A percentile compares a stretch with the other conserved stretches of the same genome.
phyloP scores from a whole-genome alignment of 2,797 vertebrate species.

The Anas flavirostris region DNA sequence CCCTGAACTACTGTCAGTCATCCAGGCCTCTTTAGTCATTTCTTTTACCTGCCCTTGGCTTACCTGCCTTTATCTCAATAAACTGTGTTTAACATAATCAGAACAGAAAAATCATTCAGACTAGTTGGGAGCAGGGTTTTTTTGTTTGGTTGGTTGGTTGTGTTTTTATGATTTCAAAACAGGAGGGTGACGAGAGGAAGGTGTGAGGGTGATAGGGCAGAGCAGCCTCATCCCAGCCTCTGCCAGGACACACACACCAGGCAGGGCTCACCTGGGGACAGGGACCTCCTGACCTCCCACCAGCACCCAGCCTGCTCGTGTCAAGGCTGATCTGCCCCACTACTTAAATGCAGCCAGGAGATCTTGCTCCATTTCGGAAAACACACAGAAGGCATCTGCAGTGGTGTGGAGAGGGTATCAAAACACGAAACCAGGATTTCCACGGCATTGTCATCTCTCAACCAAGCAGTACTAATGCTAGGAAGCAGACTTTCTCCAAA shows the following conservation, averaged over 20 bases:
- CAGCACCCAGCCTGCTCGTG: not conserved
- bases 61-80: not conserved
- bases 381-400: not conserved
- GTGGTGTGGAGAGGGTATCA: fast-evolving
- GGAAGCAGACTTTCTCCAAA: constrained; percentile 45
- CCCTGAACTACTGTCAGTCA: not conserved
- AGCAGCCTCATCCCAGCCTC: not conserved
- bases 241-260: fast-evolving
- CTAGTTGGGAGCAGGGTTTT: not conserved
- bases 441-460: not conserved
- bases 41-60: not conserved
- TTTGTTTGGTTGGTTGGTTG: not conserved
- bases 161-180: not conserved
- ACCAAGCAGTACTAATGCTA: constrained; percentile 7
- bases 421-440: not conserved
- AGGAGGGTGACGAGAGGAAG: not conserved
- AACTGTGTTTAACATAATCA: not conserved
- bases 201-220: not conserved
- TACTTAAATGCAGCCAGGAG: not conserved
- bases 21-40: not conserved
- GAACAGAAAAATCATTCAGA: not conserved
- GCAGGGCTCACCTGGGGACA: not conserved
- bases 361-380: fast-evolving
- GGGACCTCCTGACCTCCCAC: not conserved
- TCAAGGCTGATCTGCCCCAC: fast-evolving